These are phyloP conservation scores for Hiodon alosoides DNA, from an alignment of 2,113 vertebrate species.

Conservation along the genomic window DNA sequence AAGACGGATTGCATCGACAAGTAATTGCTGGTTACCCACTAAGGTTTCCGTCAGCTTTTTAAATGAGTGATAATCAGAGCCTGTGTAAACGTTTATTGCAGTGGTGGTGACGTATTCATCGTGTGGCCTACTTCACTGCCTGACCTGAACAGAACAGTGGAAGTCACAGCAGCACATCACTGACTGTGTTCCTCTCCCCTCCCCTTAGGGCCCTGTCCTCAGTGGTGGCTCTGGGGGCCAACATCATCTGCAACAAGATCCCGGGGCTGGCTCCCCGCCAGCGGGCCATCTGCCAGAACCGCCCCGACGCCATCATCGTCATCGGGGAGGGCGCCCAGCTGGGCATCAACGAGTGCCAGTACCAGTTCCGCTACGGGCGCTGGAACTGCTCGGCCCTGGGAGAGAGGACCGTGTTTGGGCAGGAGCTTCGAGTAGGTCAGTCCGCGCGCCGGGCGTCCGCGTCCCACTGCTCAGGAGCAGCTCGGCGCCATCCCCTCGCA, in stretches of 20 bases:
- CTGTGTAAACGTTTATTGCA: neutral
- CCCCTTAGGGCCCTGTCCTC: conserved; percentile 72
- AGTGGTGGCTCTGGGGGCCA: conserved; percentile 78
- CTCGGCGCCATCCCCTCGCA: too few species aligned
- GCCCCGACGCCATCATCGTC: conserved; percentile 80
- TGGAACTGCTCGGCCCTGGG: conserved; percentile 80
- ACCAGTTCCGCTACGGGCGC: conserved; percentile 74
- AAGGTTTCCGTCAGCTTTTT: neutral
- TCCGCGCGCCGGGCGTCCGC: neutral
- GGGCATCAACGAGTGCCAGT: conserved; percentile 80
- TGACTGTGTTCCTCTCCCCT: conserved; percentile 7
- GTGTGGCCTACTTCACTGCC: neutral
- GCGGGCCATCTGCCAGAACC: conserved; percentile 79
- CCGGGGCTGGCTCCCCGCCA: conserved; percentile 76
- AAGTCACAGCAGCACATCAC: neutral
- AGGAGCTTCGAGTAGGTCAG: conserved; percentile 84
- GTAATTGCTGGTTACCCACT: neutral
- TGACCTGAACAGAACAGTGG: neutral
- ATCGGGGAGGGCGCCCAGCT: conserved; percentile 79
- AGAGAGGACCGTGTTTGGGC: conserved; percentile 77
- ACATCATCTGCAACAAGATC: conserved; percentile 84
- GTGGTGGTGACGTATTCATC: neutral
- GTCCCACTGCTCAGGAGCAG: too few species aligned
- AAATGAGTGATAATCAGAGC: neutral
- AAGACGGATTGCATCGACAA: too few species aligned